phyloP scores from a whole-genome alignment of 2,113 vertebrate species.

The Corynorhinus townsendii region DNA sequence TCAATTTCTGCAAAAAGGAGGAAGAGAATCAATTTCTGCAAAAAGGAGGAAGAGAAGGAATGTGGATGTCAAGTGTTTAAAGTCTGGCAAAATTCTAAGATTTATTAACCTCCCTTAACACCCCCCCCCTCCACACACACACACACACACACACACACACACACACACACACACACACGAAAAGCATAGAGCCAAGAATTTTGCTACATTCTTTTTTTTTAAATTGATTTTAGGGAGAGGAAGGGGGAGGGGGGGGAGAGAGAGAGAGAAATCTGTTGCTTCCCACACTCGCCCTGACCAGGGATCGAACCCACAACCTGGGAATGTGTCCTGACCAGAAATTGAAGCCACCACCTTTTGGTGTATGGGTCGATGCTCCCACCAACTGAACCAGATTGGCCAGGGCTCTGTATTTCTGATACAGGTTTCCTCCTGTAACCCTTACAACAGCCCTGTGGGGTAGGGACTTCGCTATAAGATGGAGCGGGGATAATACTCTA shows the following conservation, averaged over 20 bases:
- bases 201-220: not conserved
- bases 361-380: not conserved
- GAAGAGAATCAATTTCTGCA: not conserved
- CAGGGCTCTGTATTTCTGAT: not conserved
- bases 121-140: no score
- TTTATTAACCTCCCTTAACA: not conserved
- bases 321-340: not conserved
- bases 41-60: not conserved
- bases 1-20: not conserved
- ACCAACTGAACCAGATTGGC: not conserved
- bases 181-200: not conserved
- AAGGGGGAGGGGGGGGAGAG: not conserved
- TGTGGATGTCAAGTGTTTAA: not conserved
- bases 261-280: not conserved
- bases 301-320: not conserved
- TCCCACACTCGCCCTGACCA: not conserved
- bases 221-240: not conserved
- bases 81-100: not conserved
- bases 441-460: not conserved
- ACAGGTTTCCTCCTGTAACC: not conserved
- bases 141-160: not conserved
- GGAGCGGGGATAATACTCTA: not conserved
- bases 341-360: not conserved
- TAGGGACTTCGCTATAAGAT: not conserved
- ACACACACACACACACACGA: not conserved